Evolutionary conservation across 2,113 vertebrate genomes (phyloP).

Genomic region (Cygnus buccinator): DNA sequence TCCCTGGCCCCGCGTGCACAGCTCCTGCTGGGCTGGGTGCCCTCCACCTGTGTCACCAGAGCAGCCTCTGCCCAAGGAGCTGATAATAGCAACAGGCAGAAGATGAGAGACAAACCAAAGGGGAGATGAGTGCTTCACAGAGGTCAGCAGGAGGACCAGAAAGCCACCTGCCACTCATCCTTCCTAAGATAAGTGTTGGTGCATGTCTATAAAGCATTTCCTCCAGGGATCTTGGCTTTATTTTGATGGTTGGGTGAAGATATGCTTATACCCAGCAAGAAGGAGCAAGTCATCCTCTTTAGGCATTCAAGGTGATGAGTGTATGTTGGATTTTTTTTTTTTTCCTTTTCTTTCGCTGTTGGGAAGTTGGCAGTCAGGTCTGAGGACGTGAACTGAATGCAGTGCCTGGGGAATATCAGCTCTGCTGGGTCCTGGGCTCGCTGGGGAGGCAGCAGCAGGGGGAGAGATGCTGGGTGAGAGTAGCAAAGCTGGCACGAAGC

Average conservation of each 20-base stretch:
- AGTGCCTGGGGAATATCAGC: accelerated
- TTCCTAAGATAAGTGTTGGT: accelerated
- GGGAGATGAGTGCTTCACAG: neutral
- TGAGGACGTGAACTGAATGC: neutral
- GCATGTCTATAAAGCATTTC: accelerated
- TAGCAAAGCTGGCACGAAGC: neutral
- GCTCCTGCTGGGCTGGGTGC: neutral
- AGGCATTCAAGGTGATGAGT: accelerated
- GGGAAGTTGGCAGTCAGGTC: neutral
- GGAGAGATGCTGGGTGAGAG: neutral
- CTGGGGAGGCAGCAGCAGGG: neutral
- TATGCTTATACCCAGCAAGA: neutral
- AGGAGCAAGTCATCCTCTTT: neutral
- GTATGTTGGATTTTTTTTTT: accelerated
- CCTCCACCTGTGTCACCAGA: neutral
- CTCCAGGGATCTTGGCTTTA: neutral
- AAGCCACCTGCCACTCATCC: accelerated
- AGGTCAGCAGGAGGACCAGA: neutral
- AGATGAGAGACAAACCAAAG: neutral
- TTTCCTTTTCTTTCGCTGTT: neutral
- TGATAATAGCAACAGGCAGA: neutral
- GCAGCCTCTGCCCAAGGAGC: neutral
- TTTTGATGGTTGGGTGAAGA: neutral
- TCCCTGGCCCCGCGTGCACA: accelerated
- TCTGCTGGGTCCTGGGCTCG: accelerated